A percentile compares a stretch with the other conserved stretches of the same genome.
These are phyloP conservation scores for Cephus sareptanus DNA, from an alignment of 2,888 invertebrate genomes.

Conservation along the genomic window DNA sequence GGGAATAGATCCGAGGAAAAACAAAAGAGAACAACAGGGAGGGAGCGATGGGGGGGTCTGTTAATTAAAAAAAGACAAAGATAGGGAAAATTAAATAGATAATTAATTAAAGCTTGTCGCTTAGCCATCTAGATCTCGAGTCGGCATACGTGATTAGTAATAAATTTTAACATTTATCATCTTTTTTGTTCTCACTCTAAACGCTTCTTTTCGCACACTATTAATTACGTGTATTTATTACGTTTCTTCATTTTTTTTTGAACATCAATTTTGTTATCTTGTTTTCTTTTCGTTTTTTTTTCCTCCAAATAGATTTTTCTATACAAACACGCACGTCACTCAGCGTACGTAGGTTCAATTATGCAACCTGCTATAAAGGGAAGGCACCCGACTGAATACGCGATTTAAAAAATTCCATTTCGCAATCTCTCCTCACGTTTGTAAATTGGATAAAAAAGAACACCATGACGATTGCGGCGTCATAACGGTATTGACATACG, in stretches of 20 bases:
- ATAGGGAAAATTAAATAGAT: conserved; percentile 16
- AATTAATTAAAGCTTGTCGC: conserved; percentile 22
- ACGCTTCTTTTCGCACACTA: background rate
- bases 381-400: background rate
- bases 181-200: background rate
- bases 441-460: background rate
- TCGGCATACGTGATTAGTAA: background rate
- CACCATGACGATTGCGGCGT: background rate
- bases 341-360: background rate
- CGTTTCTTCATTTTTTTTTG: background rate
- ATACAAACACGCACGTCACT: background rate
- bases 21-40: background rate
- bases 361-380: background rate
- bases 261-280: background rate
- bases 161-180: background rate
- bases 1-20: background rate
- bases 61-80: background rate
- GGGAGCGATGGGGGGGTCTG: background rate
- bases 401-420: background rate
- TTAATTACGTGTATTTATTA: background rate
- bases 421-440: background rate
- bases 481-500: background rate
- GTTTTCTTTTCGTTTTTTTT: background rate
- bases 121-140: conserved; percentile 19
- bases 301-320: background rate